Percentiles rank a stretch among this genome's conserved stretches.
Conservation (phyloP, 1,140 invertebrate species). For the Linepithema humile region DNA sequence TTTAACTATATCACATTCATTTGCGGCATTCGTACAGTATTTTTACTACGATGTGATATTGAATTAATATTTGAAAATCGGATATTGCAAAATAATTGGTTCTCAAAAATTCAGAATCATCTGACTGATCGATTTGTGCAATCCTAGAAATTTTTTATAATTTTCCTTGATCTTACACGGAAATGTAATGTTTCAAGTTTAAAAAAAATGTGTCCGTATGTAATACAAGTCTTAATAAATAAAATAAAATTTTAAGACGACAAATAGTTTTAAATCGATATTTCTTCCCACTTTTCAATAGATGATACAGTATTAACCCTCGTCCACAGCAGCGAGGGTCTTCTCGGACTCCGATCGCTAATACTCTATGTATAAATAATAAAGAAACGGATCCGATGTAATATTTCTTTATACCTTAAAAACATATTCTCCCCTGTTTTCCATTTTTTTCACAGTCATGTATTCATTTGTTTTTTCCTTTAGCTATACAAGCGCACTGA, state of each 20-base stretch:
- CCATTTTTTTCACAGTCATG: not conserved
- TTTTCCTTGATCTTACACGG: not conserved
- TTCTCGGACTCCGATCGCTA: not conserved
- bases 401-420: not conserved
- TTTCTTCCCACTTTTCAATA: not conserved
- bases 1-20: no score
- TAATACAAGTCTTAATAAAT: not conserved
- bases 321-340: not conserved
- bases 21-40: not conserved
- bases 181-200: not conserved
- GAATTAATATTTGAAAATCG: not conserved
- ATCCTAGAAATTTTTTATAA: not conserved
- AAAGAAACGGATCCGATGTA: not conserved
- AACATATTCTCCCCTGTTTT: not conserved
- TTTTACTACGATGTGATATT: not conserved
- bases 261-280: conserved; percentile 9
- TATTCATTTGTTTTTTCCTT: no score
- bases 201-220: not conserved
- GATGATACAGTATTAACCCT: not conserved
- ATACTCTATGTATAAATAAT: not conserved
- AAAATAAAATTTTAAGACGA: not conserved
- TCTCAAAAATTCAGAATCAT: not conserved
- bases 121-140: not conserved
- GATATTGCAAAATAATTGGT: not conserved
- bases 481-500: no score